A percentile compares a stretch with the other conserved stretches of the same genome.
Conservation (phyloP, 2,797 vertebrate species). For the Anisognathus igniventris region DNA sequence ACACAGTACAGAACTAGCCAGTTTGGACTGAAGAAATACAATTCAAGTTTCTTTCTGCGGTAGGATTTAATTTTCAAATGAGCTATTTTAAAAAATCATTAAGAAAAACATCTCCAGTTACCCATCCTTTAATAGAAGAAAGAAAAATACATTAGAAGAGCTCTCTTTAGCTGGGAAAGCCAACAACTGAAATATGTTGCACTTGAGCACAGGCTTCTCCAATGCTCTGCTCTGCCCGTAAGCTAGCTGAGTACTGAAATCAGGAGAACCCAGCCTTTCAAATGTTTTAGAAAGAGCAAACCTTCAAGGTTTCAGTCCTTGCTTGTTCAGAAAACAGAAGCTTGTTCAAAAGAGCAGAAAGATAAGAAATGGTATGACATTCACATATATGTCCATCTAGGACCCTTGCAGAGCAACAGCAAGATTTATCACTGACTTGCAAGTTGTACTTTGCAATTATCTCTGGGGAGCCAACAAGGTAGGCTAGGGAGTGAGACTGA, state of each 20-base stretch:
- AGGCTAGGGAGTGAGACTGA: not conserved
- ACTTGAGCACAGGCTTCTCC: not conserved
- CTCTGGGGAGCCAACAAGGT: not conserved
- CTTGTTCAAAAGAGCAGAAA: conserved; percentile 29
- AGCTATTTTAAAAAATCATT: not conserved
- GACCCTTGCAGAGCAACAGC: not conserved
- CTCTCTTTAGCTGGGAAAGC: not conserved
- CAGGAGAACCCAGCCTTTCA: not conserved
- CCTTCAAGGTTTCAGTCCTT: not conserved
- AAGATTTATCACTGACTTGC: not conserved
- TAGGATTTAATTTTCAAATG: not conserved
- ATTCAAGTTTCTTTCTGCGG: not conserved
- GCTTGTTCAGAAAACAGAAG: not conserved
- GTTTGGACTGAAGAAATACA: not conserved
- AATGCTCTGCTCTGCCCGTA: not conserved
- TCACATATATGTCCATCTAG: conserved; percentile 1
- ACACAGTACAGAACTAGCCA: not conserved
- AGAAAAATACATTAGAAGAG: not conserved
- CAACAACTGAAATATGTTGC: not conserved
- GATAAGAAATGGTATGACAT: conserved; percentile 27
- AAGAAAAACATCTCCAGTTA: not conserved
- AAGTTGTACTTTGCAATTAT: not conserved
- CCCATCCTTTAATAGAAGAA: not conserved
- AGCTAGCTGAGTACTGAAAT: conserved; percentile 25
- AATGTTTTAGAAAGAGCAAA: conserved; percentile 7